Conservation (phyloP, 2,113 vertebrate species). For the Prionailurus bengalensis region DNA sequence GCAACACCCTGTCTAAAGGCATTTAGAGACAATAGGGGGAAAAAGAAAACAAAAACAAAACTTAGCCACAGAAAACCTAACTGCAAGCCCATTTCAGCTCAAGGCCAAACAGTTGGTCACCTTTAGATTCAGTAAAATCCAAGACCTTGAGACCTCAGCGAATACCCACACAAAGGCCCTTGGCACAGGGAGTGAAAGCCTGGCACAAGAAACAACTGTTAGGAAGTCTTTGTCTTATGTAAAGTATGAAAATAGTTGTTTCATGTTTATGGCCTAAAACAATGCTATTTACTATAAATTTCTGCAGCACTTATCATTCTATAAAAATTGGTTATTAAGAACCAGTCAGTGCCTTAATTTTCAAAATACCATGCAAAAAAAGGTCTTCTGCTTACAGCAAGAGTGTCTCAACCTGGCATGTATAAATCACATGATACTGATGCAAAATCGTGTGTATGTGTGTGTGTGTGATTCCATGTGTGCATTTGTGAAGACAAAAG, state of each 20-base stretch:
- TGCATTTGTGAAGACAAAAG: not conserved
- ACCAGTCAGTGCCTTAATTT: not conserved
- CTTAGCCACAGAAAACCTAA: not conserved
- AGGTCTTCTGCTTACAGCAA: not conserved
- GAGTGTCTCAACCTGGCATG: not conserved
- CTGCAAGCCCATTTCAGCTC: not conserved
- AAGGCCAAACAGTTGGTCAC: not conserved
- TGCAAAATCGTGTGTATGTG: not conserved
- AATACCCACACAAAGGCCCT: not conserved
- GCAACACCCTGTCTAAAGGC: not conserved
- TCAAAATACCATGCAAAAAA: not conserved
- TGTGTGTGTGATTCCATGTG: not conserved
- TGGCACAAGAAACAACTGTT: not conserved
- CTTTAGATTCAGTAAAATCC: not conserved
- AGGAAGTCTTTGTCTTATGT: not conserved
- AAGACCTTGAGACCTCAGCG: not conserved
- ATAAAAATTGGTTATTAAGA: slow-evolving; percentile 8
- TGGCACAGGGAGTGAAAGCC: not conserved
- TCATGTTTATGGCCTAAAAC: not conserved
- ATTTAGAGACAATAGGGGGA: not conserved
- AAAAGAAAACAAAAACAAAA: not conserved
- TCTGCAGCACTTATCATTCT: not conserved
- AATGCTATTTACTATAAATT: not conserved
- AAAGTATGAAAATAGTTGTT: not conserved
- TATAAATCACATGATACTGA: not conserved